These are phyloP conservation scores for Oxyteleia sp. DNA, from an alignment of 2,888 invertebrate genomes.

Conservation along the genomic window DNA sequence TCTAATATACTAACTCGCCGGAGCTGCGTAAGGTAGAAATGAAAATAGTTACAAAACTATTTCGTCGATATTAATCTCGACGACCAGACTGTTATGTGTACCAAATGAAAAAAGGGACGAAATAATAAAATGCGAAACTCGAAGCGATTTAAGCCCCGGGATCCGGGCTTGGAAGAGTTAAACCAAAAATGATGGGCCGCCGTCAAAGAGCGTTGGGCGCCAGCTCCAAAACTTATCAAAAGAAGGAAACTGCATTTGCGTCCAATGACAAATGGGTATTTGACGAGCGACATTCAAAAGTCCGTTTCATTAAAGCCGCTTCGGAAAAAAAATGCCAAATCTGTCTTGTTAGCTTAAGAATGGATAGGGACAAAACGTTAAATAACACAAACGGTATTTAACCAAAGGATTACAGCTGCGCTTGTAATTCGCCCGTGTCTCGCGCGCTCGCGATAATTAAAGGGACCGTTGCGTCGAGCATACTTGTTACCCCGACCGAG, in stretches of 20 bases:
- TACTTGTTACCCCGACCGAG: slow-evolving; percentile 49
- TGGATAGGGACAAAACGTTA: slow-evolving; percentile 53
- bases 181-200: slow-evolving; percentile 1
- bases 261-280: slow-evolving; percentile 40
- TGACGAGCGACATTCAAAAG: slow-evolving; percentile 21
- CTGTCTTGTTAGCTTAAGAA: slow-evolving; percentile 66
- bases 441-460: slow-evolving; percentile 70
- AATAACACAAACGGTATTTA: slow-evolving; percentile 61
- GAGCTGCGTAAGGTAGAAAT: slow-evolving; percentile 41
- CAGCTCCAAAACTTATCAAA: slow-evolving; percentile 40
- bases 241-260: slow-evolving; percentile 13
- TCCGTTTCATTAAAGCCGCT: slow-evolving; percentile 69
- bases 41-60: slow-evolving; percentile 69
- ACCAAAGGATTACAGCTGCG: slow-evolving; percentile 57
- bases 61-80: slow-evolving; percentile 36
- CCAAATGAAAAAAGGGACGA: neutral
- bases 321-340: slow-evolving; percentile 34
- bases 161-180: slow-evolving; percentile 15
- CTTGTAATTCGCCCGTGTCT: slow-evolving; percentile 57
- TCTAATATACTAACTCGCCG: slow-evolving; percentile 41
- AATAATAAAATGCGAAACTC: neutral
- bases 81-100: slow-evolving; percentile 4
- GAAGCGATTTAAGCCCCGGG: slow-evolving; percentile 12
- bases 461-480: slow-evolving; percentile 45
- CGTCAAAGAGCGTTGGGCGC: slow-evolving; percentile 2